Evolutionary conservation across 1,140 invertebrate species (phyloP), one percentile per base, ranked within the genome.

Genomic region (Cherax destructor): DNA sequence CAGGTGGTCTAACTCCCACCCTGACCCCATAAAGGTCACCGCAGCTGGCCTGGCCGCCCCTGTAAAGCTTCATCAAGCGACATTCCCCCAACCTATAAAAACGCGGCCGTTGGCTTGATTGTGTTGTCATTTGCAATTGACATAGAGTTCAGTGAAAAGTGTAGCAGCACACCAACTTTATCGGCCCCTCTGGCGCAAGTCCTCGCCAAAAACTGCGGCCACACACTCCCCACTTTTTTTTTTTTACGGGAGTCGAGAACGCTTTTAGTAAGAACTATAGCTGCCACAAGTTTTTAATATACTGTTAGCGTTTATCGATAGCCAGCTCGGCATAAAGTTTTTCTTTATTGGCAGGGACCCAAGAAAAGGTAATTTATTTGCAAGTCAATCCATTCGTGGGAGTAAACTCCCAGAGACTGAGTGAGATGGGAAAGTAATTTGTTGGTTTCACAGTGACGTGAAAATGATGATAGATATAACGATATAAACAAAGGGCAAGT

Each of bases 71-170:
- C 16, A 69, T 69, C 65, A 69, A 18, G 65, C 65, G 13, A 69
- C 65, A 69, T 69, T 69, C 65, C 65, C 65, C 65, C 21, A 69
- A 69, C 65, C 65, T 69, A n/a, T n/a, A 69, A 69, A 69, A 69
- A 69, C 65, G 65, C 10, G 21, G 65, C 65, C 65, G 65, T n/a
- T 69, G 65, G 65, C 65, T 69, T 69, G 65, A 69, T 69, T 69
- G 65, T 69, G 65, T 69, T 69, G 65, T 69, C 65, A 69, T 69
- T 69, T 69, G 65, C 65, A 69, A 69, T n/a, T 69, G 16, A 69
- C 65, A 69, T n/a, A 69, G 65, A 18, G 65, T 69, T 69, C 65
- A 69, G 16, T 69, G 65, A 69, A 69, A 69, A 69, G 5, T 79
- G 78, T 52, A 41, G 78, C 52, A 41, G 47, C 52, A 79, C n/a